A percentile compares a stretch with the other conserved stretches of the same genome.
Conservation (phyloP, 2,888 invertebrate species). For the Apodemia zela region DNA sequence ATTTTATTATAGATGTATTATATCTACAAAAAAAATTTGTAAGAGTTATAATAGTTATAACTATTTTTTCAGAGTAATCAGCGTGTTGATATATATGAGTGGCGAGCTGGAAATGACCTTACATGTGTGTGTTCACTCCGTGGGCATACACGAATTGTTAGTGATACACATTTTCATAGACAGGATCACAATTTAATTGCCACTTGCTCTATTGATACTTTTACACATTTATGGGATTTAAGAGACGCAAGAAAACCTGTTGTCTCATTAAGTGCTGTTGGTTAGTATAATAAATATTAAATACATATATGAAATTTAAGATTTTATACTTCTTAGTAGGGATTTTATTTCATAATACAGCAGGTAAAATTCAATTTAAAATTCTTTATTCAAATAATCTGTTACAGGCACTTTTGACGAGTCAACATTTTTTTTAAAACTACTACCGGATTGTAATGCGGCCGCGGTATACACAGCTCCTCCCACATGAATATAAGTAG, state of each 20-base stretch:
- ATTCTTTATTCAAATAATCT: too few species aligned
- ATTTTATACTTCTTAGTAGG: too few species aligned
- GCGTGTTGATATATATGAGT: constrained; percentile 91
- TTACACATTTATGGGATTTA: constrained; percentile 96
- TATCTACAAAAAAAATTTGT: too few species aligned
- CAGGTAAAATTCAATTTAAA: too few species aligned
- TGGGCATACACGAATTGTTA: constrained; percentile 92
- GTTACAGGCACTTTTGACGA: too few species aligned
- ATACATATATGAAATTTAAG: too few species aligned
- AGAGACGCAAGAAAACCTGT: constrained; percentile 91
- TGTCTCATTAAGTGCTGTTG: constrained; percentile 92
- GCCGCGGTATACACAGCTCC: too few species aligned
- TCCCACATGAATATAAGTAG: too few species aligned
- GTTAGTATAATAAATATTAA: constrained; percentile 62
- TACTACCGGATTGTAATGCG: too few species aligned
- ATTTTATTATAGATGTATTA: too few species aligned
- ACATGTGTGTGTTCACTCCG: constrained; percentile 86
- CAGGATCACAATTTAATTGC: constrained; percentile 80
- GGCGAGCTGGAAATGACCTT: constrained; percentile 85
- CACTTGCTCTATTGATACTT: constrained; percentile 96
- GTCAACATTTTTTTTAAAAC: too few species aligned
- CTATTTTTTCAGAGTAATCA: constrained; percentile 87
- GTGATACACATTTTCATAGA: constrained; percentile 95
- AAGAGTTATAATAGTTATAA: not conserved
- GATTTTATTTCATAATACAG: too few species aligned